Conservation (phyloP, 2,888 invertebrate species). For the Lycaena phlaeas region DNA sequence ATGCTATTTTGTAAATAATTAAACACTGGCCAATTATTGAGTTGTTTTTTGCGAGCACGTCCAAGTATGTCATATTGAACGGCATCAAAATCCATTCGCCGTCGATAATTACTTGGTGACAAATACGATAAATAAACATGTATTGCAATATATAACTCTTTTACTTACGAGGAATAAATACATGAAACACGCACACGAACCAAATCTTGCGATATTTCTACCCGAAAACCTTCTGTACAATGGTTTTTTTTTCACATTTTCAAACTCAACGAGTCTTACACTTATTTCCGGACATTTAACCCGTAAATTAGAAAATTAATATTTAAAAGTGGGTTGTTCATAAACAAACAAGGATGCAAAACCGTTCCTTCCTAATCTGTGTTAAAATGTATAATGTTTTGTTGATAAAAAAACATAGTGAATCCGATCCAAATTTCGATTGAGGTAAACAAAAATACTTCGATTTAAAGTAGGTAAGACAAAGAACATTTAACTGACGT, state of each 20-base stretch:
- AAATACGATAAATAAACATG: conserved; percentile 5
- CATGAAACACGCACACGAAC: background rate
- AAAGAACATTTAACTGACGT: too few relatives aligned
- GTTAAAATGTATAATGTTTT: too few relatives aligned
- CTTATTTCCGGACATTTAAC: background rate
- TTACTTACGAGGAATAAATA: conserved; percentile 5
- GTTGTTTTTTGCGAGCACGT: too few relatives aligned
- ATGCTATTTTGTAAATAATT: background rate
- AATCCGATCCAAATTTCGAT: too few relatives aligned
- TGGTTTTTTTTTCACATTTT: conserved; percentile 4
- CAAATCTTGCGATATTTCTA: background rate
- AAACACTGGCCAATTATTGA: too few relatives aligned
- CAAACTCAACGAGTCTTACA: conserved; percentile 5
- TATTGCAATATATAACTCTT: conserved; percentile 2
- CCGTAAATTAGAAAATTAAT: conserved; percentile 1
- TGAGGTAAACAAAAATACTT: too few relatives aligned
- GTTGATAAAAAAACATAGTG: too few relatives aligned
- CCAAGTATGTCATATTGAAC: background rate
- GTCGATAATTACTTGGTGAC: background rate
- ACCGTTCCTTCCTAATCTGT: background rate
- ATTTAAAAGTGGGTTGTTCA: too few relatives aligned
- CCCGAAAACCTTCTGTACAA: conserved; percentile 7
- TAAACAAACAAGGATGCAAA: conserved; percentile 2
- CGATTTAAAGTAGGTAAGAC: too few relatives aligned
- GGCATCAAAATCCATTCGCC: background rate